Evolutionary conservation across 2,888 invertebrate species (phyloP).

Genomic region (Nomada fucata): DNA sequence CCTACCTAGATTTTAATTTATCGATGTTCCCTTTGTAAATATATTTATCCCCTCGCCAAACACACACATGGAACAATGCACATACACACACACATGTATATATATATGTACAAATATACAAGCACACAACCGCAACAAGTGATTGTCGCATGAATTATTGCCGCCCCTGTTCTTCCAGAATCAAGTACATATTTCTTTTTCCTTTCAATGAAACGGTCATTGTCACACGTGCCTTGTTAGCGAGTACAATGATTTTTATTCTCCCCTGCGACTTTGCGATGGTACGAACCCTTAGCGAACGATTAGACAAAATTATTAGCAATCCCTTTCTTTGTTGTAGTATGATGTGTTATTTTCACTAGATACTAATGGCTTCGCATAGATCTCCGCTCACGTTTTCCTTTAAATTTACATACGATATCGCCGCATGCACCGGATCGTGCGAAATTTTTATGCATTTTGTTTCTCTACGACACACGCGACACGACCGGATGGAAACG

Average conservation of each 20-base stretch:
- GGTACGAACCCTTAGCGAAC: slow-evolving; percentile 14
- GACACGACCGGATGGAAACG: neutral
- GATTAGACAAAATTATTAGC: slow-evolving; percentile 7
- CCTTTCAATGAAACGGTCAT: neutral
- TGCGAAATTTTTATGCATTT: neutral
- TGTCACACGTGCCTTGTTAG: slow-evolving; percentile 10
- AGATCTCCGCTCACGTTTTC: neutral
- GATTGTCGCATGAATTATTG: slow-evolving; percentile 48
- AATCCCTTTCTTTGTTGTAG: neutral
- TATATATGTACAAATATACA: neutral
- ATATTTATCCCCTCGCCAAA: slow-evolving; percentile 14
- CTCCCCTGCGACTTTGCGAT: neutral
- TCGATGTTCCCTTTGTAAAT: slow-evolving; percentile 49
- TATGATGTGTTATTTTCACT: slow-evolving; percentile 5
- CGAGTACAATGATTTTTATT: slow-evolving; percentile 10
- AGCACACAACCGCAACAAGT: slow-evolving; percentile 29
- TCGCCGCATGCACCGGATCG: slow-evolving; percentile 38
- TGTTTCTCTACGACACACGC: slow-evolving; percentile 4
- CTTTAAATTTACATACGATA: neutral
- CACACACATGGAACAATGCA: slow-evolving; percentile 17
- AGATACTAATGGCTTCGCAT: slow-evolving; percentile 18
- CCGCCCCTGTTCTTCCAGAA: neutral
- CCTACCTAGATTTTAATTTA: slow-evolving; percentile 17
- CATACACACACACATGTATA: neutral
- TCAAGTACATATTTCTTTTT: slow-evolving; percentile 2